Conservation (phyloP, 2,888 invertebrate genomes). For the Nebria brevicollis region DNA sequence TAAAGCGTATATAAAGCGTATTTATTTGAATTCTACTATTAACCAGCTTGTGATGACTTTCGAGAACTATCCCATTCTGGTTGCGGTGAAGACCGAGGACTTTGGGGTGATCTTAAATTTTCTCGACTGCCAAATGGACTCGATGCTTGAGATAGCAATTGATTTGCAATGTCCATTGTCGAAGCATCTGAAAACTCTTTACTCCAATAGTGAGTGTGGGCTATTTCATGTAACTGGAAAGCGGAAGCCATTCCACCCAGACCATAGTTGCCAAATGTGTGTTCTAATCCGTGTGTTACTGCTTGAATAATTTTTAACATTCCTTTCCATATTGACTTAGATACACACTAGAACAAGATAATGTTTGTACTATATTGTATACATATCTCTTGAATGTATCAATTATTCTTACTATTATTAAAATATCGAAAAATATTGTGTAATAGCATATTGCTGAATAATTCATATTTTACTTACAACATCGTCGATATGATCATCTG, state of each 20-base stretch:
- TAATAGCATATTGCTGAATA: slow-evolving; percentile 5
- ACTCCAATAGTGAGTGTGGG: slow-evolving; percentile 98
- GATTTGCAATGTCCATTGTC: slow-evolving; percentile 60
- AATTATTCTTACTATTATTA: too few relatives aligned
- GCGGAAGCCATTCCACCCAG: slow-evolving; percentile 97
- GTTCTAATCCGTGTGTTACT: slow-evolving; percentile 89
- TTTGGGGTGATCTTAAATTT: slow-evolving; percentile 73
- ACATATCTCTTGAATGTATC: neutral
- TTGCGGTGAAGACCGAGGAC: slow-evolving; percentile 68
- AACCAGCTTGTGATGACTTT: slow-evolving; percentile 75
- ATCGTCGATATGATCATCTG: slow-evolving; percentile 97
- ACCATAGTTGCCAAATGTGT: slow-evolving; percentile 92
- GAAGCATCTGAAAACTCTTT: slow-evolving; percentile 77
- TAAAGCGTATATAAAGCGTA: neutral
- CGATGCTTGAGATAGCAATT: slow-evolving; percentile 64
- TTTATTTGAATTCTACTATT: slow-evolving; percentile 15
- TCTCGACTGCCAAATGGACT: slow-evolving; percentile 77
- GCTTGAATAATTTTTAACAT: slow-evolving; percentile 93
- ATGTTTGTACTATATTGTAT: neutral
- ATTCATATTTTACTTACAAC: slow-evolving; percentile 74
- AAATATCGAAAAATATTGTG: neutral
- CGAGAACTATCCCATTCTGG: slow-evolving; percentile 68
- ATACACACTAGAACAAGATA: slow-evolving; percentile 76
- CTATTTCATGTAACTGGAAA: slow-evolving; percentile 96
- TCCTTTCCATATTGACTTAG: slow-evolving; percentile 94